These are phyloP conservation scores for Magallana ariakensis DNA, from an alignment of 1,140 invertebrate genomes.

Conservation along the genomic window DNA sequence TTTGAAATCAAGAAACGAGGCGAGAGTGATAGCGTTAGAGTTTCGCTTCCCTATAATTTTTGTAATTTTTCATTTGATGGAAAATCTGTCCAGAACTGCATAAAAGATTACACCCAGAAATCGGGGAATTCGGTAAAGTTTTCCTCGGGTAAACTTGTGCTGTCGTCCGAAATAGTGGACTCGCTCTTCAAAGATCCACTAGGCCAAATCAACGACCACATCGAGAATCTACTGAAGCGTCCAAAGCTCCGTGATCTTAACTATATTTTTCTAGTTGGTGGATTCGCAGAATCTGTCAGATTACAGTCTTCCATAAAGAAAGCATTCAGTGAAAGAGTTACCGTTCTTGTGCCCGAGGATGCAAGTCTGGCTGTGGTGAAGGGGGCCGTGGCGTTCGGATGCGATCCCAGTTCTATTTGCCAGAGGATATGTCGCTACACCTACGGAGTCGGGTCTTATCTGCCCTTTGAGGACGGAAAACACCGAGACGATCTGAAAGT, in stretches of 20 bases:
- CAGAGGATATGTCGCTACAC: constrained; percentile 82
- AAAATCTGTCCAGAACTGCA: constrained; percentile 71
- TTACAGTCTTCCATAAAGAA: constrained; percentile 81
- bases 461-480: constrained; percentile 82
- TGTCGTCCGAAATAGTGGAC: constrained; percentile 70
- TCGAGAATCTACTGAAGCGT: constrained; percentile 68
- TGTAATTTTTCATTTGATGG: constrained; percentile 74
- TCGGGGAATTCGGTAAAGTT: constrained; percentile 70
- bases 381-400: constrained; percentile 83
- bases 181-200: constrained; percentile 72
- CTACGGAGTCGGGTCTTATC: constrained; percentile 84
- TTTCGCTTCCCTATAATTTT: constrained; percentile 76
- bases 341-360: constrained; percentile 82
- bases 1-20: constrained; percentile 78
- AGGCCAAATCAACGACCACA: constrained; percentile 73
- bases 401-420: constrained; percentile 82
- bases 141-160: constrained; percentile 74
- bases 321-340: constrained; percentile 79
- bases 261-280: constrained; percentile 84
- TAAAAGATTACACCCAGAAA: constrained; percentile 67
- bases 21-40: constrained; percentile 74
- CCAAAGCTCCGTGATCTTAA: constrained; percentile 78
- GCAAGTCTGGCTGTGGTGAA: constrained; percentile 75
- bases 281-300: constrained; percentile 83
- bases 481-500: constrained; percentile 82